Evolutionary conservation across 2,888 invertebrate species (phyloP).

Genomic region (Ophion obscuratus): DNA sequence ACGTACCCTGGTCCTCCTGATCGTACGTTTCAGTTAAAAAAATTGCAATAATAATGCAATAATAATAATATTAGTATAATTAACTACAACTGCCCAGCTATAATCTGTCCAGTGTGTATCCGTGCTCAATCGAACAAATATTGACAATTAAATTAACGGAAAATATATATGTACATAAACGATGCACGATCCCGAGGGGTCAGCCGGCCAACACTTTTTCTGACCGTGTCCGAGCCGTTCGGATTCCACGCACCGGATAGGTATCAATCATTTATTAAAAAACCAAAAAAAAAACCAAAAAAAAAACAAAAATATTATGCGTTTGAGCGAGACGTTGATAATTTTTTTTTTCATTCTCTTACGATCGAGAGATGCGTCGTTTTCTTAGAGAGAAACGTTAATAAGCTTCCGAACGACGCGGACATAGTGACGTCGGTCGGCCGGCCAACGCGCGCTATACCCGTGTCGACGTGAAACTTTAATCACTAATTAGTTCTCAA

Average conservation of each 20-base stretch:
- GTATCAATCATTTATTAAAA: conserved; percentile 36
- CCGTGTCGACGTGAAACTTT: conserved; percentile 77
- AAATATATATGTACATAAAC: conserved; percentile 10
- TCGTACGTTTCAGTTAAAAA: not conserved
- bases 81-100: conserved; percentile 36
- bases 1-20: too few species aligned
- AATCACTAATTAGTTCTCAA: conserved; percentile 83
- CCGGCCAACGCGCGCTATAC: conserved; percentile 58
- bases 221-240: conserved; percentile 63
- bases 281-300: not conserved
- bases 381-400: conserved; percentile 7
- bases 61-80: not conserved
- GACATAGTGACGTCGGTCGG: conserved; percentile 63
- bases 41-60: conserved; percentile 4
- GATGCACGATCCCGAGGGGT: conserved; percentile 61
- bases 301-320: not conserved
- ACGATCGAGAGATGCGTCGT: conserved; percentile 6
- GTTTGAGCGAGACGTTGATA: conserved; percentile 1
- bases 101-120: conserved; percentile 58
- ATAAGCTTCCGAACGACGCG: conserved; percentile 64
- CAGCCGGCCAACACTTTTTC: conserved; percentile 57
- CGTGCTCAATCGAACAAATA: conserved; percentile 44
- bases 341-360: not conserved
- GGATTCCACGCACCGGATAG: conserved; percentile 60
- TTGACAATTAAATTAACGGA: conserved; percentile 3